Conservation (phyloP, 2,113 vertebrate species). For the Oncorhynchus masou region DNA sequence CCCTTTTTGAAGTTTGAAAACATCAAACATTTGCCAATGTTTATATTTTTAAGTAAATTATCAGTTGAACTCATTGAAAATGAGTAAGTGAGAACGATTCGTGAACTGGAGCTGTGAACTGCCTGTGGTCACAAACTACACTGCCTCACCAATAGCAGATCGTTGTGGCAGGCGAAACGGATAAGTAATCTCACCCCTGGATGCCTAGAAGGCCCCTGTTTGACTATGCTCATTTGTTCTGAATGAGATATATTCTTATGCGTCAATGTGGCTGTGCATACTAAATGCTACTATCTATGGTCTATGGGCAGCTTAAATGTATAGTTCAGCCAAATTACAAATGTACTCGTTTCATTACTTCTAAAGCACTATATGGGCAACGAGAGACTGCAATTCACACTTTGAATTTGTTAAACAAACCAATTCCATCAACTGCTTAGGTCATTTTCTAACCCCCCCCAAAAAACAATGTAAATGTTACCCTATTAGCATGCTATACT, state of each 20-base stretch:
- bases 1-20: too few relatives aligned
- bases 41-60: neutral
- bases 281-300: neutral
- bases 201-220: neutral
- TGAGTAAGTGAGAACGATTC: neutral
- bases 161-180: neutral
- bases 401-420: too few relatives aligned
- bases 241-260: neutral
- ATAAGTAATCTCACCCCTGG: neutral
- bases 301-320: too few relatives aligned
- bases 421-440: too few relatives aligned
- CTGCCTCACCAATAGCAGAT: neutral
- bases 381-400: too few relatives aligned
- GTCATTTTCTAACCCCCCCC: too few relatives aligned
- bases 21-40: too few relatives aligned
- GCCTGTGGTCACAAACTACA: slow-evolving; percentile 1
- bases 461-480: too few relatives aligned
- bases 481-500: too few relatives aligned
- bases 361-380: neutral
- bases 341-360: neutral
- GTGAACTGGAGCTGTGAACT: slow-evolving; percentile 1
- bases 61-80: neutral
- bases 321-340: too few relatives aligned
- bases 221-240: slow-evolving; percentile 3
- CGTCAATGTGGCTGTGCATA: neutral